These are phyloP conservation scores for Labrus mixtus DNA, from an alignment of 2,113 vertebrate genomes.

Conservation along the genomic window DNA sequence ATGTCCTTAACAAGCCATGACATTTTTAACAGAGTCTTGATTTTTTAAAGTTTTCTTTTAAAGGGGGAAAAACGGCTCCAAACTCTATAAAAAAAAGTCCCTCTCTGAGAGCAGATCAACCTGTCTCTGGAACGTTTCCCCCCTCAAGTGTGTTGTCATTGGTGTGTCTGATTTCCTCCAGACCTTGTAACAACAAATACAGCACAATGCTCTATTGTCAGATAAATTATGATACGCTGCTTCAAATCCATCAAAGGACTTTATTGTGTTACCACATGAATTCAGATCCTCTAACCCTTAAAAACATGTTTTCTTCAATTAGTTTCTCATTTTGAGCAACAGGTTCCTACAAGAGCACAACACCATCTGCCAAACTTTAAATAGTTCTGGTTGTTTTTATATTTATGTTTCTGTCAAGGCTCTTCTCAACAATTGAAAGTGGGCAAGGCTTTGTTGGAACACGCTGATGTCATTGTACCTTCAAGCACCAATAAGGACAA, in stretches of 20 bases:
- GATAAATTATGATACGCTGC: background rate
- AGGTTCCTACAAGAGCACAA: background rate
- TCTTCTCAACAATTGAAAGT: background rate
- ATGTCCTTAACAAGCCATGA: conserved; percentile 32
- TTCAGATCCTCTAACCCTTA: background rate
- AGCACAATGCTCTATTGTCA: background rate
- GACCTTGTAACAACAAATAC: background rate
- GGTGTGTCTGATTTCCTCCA: conserved; percentile 5
- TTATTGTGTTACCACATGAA: background rate
- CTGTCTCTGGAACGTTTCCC: conserved; percentile 9
- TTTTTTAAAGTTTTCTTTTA: background rate
- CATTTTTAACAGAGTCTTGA: conserved; percentile 29
- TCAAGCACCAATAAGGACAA: background rate
- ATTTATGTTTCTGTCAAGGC: background rate
- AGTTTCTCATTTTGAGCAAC: background rate
- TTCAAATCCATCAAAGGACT: background rate
- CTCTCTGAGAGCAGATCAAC: conserved; percentile 20
- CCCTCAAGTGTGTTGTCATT: background rate
- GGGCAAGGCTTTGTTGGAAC: background rate
- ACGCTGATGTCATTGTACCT: background rate
- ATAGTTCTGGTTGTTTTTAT: background rate
- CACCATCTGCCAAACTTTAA: background rate
- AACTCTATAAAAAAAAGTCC: background rate
- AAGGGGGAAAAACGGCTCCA: background rate
- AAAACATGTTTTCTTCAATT: background rate